Base-by-base conservation (phyloP, 2,797 vertebrate species). In the Chaenodraco wilsoni region DNA sequence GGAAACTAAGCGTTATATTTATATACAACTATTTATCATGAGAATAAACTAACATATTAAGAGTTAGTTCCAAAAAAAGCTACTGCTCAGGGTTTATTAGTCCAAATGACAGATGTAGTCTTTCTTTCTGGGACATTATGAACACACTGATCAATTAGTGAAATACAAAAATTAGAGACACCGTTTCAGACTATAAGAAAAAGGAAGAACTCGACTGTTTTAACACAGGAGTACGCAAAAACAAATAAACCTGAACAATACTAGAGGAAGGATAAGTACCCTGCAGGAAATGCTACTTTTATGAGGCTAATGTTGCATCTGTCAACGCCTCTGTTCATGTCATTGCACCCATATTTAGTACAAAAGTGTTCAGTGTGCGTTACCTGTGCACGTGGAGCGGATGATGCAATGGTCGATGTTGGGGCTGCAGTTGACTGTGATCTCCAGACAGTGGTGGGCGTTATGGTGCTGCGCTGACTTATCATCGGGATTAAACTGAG, bases 351-450 rank as follows among this genome's bases (percentile, higher is more conserved):
- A 12, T 9, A 27, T 19, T 4, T 7, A n/a, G 2, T 54, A 51
- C 54, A 37, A 8, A 45, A 48, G 13, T 16, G 33, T 12, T 58
- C n/a, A 10, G 54, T 4, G 49, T 45, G 27, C 2, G 86, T 84
- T 85, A 98, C 98, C 98, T 92, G 98, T 99, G 92, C 98, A 99
- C 59, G 98, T 99, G 93, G 98, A 99, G 89, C 98, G 96, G 88
- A 99, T 99, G 90, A 99, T 97, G 88, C 98, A 98, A 94, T 99
- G 98, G 93, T 99, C 98, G 75, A 99, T 99, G 92, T 98, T 97
- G 23, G 98, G 98, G 89, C 98, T 99, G 93, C 98, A 99, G 93
- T 99, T 99, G 81, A 99, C 98, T 0, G 98, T 99, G 85, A 99
- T 99, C 94, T 99, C 98, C 95, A 99, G 95, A 93, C 98, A 99